Percentiles rank a stretch among this genome's conserved stretches.
These are phyloP conservation scores for Drosophila setifemur DNA, from an alignment of 1,140 invertebrate genomes.

Conservation along the genomic window DNA sequence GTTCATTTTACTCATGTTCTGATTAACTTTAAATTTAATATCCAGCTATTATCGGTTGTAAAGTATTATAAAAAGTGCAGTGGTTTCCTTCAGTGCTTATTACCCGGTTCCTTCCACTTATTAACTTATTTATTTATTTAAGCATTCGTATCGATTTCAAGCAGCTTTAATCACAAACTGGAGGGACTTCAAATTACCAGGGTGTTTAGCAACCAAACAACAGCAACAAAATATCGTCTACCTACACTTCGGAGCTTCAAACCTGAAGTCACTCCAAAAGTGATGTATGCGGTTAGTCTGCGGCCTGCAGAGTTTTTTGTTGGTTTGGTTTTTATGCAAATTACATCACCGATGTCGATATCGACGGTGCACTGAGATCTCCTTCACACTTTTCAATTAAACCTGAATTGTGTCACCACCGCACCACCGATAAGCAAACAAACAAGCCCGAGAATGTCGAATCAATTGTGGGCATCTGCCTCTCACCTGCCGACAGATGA, in stretches of 20 bases:
- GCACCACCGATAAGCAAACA: conserved; percentile 23
- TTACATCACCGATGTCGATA: conserved; percentile 65
- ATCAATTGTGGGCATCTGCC: neutral
- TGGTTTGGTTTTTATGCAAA: conserved; percentile 69
- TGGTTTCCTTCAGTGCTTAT: neutral
- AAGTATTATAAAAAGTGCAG: too few relatives aligned
- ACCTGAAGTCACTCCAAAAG: conserved; percentile 70
- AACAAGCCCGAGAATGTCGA: conserved; percentile 33
- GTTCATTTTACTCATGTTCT: neutral
- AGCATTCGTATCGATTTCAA: conserved; percentile 15
- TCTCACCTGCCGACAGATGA: neutral
- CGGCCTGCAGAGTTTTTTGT: conserved; percentile 30
- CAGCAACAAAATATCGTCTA: conserved; percentile 7
- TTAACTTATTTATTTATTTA: conserved; percentile 16
- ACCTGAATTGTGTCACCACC: conserved; percentile 57
- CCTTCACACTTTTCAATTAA: conserved; percentile 67
- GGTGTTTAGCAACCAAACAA: conserved; percentile 15
- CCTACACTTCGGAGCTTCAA: conserved; percentile 47
- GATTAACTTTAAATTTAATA: neutral
- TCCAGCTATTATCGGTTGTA: too few relatives aligned
- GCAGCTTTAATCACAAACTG: conserved; percentile 31
- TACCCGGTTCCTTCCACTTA: neutral
- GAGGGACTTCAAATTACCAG: conserved; percentile 27
- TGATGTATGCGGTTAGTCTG: conserved; percentile 57
- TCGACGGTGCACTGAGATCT: conserved; percentile 26